Evolutionary conservation across 2,888 invertebrate species (phyloP).

Genomic region (Chirona hameri): DNA sequence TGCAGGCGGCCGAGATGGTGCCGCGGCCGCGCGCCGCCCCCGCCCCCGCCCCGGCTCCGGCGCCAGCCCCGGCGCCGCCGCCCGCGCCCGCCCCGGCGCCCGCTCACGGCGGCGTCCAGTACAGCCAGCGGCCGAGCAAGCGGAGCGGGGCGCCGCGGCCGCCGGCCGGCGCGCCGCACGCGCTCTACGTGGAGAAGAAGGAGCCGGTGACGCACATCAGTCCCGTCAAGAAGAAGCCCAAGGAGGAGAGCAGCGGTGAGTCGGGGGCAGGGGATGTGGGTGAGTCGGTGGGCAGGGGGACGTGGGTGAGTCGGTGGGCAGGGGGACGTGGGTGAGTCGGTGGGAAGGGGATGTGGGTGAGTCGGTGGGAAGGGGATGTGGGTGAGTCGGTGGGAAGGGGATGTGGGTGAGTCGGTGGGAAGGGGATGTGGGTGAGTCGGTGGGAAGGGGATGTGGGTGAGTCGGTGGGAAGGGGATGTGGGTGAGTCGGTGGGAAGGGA

Average conservation of each 20-base stretch:
- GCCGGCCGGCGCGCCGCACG: neutral
- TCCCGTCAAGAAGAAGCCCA: slow-evolving; percentile 35
- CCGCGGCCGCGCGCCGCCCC: neutral
- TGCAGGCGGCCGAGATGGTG: slow-evolving; percentile 27
- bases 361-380: too few species aligned
- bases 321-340: too few species aligned
- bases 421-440: too few species aligned
- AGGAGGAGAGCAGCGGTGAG: slow-evolving; percentile 25
- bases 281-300: too few species aligned
- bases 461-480: too few species aligned
- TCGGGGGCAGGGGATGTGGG: slow-evolving; percentile 28
- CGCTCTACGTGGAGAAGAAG: slow-evolving; percentile 27
- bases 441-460: too few species aligned
- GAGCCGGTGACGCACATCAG: slow-evolving; percentile 34
- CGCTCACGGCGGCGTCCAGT: neutral
- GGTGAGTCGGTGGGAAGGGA: slow-evolving; percentile 30
- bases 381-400: too few species aligned
- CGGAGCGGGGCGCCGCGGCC: slow-evolving; percentile 22
- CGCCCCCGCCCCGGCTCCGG: neutral
- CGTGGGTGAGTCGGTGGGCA: too few species aligned
- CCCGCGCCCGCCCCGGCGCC: neutral
- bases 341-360: too few species aligned
- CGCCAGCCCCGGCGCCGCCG: neutral
- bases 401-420: too few species aligned
- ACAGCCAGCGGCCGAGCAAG: slow-evolving; percentile 23